phyloP scores from a whole-genome alignment of 2,113 vertebrate species.

The Argyrosomus japonicus region DNA sequence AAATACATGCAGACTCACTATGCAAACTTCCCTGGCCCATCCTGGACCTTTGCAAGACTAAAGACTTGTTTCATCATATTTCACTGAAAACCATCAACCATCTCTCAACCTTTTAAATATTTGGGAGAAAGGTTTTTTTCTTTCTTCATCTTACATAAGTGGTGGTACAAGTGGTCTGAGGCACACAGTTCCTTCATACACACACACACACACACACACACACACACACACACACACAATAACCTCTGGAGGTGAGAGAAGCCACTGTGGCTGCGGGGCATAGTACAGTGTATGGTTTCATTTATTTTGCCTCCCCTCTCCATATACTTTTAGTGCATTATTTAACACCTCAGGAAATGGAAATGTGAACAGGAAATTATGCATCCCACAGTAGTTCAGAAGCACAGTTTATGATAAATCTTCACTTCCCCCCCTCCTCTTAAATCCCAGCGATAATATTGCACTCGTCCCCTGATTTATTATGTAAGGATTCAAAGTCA shows the following conservation, averaged over 20 bases:
- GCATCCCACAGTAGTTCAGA: conserved; percentile 36
- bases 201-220: too few relatives aligned
- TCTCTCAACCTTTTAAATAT: neutral
- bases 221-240: too few relatives aligned
- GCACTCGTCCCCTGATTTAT: conserved; percentile 57
- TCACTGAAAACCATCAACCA: neutral
- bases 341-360: conserved; percentile 62
- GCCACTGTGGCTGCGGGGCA: neutral
- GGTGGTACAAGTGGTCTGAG: neutral
- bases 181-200: neutral
- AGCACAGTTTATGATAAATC: conserved; percentile 37
- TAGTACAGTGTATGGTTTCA: conserved; percentile 20
- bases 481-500: conserved; percentile 8
- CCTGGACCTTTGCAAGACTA: neutral
- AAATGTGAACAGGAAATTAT: conserved; percentile 66
- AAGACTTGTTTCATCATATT: neutral
- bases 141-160: neutral
- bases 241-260: neutral
- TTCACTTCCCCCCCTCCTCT: conserved; percentile 17
- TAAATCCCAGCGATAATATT: conserved; percentile 51
- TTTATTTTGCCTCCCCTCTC: conserved; percentile 42
- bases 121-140: neutral
- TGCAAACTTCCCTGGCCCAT: neutral
- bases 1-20: too few relatives aligned
- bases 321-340: conserved; percentile 63